phyloP scores from a whole-genome alignment of 1,140 invertebrate genomes.

The Caenorhabditis tropicalis region DNA sequence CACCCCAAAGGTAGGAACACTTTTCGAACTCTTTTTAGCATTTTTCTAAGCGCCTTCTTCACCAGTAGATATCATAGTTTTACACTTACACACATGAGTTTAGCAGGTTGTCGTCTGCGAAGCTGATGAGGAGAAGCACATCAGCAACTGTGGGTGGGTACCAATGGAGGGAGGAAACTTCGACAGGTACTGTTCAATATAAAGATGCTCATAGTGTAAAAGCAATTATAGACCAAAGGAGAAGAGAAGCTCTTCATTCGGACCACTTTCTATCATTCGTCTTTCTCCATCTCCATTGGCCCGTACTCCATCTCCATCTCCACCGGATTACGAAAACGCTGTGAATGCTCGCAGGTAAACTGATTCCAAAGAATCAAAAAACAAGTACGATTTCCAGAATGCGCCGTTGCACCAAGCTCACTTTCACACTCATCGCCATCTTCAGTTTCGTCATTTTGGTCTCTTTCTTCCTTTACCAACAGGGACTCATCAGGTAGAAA shows the following conservation, averaged over 20 bases:
- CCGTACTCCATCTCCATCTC: slow-evolving; percentile 49
- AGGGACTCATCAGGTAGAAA: slow-evolving; percentile 65
- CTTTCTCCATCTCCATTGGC: slow-evolving; percentile 52
- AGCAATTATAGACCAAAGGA: slow-evolving; percentile 34
- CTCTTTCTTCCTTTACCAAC: slow-evolving; percentile 70
- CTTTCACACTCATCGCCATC: slow-evolving; percentile 65
- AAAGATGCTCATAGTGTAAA: neutral
- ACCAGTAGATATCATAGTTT: neutral
- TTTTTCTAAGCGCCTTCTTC: neutral
- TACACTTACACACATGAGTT: neutral
- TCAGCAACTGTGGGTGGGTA: slow-evolving; percentile 47
- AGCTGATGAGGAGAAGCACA: slow-evolving; percentile 47
- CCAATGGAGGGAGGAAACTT: slow-evolving; percentile 48
- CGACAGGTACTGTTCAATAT: neutral
- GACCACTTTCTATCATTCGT: slow-evolving; percentile 53
- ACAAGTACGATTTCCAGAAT: neutral
- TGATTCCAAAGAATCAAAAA: neutral
- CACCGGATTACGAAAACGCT: slow-evolving; percentile 50
- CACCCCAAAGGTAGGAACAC: neutral
- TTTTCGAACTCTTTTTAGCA: neutral
- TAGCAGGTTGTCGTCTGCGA: slow-evolving; percentile 47
- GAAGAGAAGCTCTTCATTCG: slow-evolving; percentile 51
- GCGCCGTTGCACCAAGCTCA: slow-evolving; percentile 48
- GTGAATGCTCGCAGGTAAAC: slow-evolving; percentile 45
- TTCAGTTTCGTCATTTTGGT: slow-evolving; percentile 67